These are phyloP conservation scores for Zygothrica quintamaculata DNA, from an alignment of 2,888 invertebrate species.

Conservation along the genomic window DNA sequence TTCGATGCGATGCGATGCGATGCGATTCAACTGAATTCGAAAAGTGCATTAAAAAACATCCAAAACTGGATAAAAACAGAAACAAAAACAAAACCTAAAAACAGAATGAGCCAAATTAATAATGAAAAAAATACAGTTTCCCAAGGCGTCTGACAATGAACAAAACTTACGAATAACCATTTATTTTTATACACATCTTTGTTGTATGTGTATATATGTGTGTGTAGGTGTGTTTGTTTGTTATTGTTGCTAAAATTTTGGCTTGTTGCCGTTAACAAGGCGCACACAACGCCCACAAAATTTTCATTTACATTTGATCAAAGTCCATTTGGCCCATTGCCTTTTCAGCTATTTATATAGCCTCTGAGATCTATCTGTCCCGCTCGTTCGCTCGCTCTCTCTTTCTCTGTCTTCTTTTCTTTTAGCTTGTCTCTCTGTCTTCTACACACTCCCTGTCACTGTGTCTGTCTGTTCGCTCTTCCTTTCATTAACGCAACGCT, in stretches of 20 bases:
- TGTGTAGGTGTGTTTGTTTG: conserved; percentile 16
- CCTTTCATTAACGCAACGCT: not conserved
- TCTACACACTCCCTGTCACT: conserved; percentile 6
- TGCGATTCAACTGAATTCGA: conserved; percentile 1
- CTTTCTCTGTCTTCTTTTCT: conserved; percentile 13
- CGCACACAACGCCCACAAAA: conserved; percentile 60
- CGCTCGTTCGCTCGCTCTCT: not conserved
- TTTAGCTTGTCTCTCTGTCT: conserved; percentile 1
- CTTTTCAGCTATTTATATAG: too few relatives aligned
- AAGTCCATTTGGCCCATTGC: conserved; percentile 60
- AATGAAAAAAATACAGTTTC: too few relatives aligned
- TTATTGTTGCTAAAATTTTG: conserved; percentile 25
- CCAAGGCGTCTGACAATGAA: not conserved
- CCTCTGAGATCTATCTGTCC: conserved; percentile 2
- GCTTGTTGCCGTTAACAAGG: conserved; percentile 46
- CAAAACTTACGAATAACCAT: conserved; percentile 46
- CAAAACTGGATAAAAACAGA: conserved; percentile 27
- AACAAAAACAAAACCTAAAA: too few relatives aligned
- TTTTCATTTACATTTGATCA: conserved; percentile 34
- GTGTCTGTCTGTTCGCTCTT: not conserved
- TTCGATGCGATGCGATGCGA: conserved; percentile 11
- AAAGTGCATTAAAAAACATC: conserved; percentile 19
- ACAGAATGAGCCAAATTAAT: too few relatives aligned
- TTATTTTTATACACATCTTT: conserved; percentile 52
- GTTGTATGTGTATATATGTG: conserved; percentile 3